A percentile compares a stretch with the other conserved stretches of the same genome.
Conservation (phyloP, 2,888 invertebrate genomes). For the Atherix ibis region DNA sequence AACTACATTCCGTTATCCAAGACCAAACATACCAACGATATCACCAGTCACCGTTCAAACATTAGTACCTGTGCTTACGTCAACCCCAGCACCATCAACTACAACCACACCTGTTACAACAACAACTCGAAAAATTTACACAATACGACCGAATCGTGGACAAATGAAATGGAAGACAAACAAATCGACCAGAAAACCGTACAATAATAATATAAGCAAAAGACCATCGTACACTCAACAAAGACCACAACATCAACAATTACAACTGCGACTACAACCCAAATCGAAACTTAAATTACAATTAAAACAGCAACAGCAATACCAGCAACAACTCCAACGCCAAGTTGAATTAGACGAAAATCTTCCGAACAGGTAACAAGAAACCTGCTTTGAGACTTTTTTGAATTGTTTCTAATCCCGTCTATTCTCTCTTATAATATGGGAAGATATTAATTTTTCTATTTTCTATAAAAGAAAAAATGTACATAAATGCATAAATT, state of each 20-base stretch:
- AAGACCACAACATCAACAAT: constrained; percentile 5
- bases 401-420: neutral
- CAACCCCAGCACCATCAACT: constrained; percentile 13
- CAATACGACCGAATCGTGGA: constrained; percentile 34
- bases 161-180: constrained; percentile 33
- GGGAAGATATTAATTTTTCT: too few species aligned
- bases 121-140: constrained; percentile 26
- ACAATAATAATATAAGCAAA: constrained; percentile 37
- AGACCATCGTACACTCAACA: constrained; percentile 22
- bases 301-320: neutral
- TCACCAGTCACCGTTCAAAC: constrained; percentile 5
- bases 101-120: constrained; percentile 19
- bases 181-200: constrained; percentile 30
- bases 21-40: constrained; percentile 12
- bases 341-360: constrained; percentile 13
- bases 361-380: constrained; percentile 13
- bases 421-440: constrained; percentile 3
- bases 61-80: constrained; percentile 7
- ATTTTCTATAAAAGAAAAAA: too few species aligned
- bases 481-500: too few species aligned
- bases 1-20: neutral
- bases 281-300: neutral
- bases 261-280: too few species aligned
- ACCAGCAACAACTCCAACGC: constrained; percentile 4
- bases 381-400: neutral